Base-by-base conservation (phyloP, 2,888 invertebrate genomes). In the Acheta domesticus region DNA sequence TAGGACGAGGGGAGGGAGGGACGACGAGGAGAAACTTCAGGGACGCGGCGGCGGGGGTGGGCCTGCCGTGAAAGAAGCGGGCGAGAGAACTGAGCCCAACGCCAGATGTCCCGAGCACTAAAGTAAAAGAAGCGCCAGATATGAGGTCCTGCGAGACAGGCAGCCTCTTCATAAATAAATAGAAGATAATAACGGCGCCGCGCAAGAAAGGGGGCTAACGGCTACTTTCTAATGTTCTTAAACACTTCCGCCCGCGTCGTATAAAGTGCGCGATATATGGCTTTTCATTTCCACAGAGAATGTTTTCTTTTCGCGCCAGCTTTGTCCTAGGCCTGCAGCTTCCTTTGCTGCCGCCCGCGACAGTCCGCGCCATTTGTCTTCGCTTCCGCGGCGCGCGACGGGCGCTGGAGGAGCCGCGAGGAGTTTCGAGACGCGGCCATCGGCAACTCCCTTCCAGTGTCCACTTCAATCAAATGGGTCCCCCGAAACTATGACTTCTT, bases 161-260 rank as follows among this genome's bases (percentile, higher is more conserved):
- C 21, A 36, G 80, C 77, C 80, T 80, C 80, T 80, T 80, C 80
- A 80, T 80, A 78, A 80, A 77, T 62, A 62, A 62, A 62, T 62
- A 62, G 62, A n/a, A 62, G 62, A 62, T 62, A 62, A 62, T 62
- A 62, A 62, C n/a, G n/a, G 62, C 62, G 8, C 0, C 62, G 62
- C 62, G n/a, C 62, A 62, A 62, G 62, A 62, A 62, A 62, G n/a
- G 1, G 23, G 62, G n/a, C 16, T 62, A 62, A n/a, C 11, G 62
- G 62, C 62, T 62, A 62, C 62, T 62, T 62, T 62, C 62, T 62
- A 62, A n/a, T 62, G 62, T 62, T 62, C 62, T n/a, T 62, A 62
- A 62, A 62, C 62, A 62, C 62, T 62, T 62, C 62, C 62, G 62
- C 62, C 62, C 62, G 62, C 62, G 62, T 62, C 62, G 12, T 62